Evolutionary conservation across 1,140 invertebrate species (phyloP), one percentile per base, ranked within the genome.

Genomic region (Octopus sinensis): DNA sequence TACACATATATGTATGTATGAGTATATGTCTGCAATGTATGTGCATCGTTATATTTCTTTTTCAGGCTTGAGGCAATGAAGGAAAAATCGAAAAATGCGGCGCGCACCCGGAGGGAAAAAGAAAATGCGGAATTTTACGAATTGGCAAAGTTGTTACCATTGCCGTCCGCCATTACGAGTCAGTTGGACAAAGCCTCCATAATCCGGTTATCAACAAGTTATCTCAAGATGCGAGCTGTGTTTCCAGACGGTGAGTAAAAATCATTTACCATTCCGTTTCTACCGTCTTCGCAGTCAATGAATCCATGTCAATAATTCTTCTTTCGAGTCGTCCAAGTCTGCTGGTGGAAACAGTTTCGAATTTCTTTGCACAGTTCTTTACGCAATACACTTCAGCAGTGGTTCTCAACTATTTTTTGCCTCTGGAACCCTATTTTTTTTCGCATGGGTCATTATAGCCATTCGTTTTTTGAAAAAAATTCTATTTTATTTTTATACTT

Each of bases 111-210:
- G 54, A 93, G 97, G 62, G 97, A 97, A 78, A 99, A 99, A 89
- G 98, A 99, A 91, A 99, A 99, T 92, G 97, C 95, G 87, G 97
- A 99, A 92, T 99, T 99, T 92, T 98, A 98, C 92, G 97, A 98
- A 92, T 92, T 99, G 91, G 97, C 97, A 83, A 98, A 98, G 92
- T 96, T 99, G 95, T 92, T 99, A 85, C 97, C 97, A 0, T 92
- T 99, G 54, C 97, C 98, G 4, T 94, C 96, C 10, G 97, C 97
- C 87, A 99, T 99, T 91, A 99, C 97, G 84, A 96, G 95, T 84
- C 98, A 99, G 91, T 92, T 99, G 92, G 98, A 99, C 92, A 99
- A 99, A 92, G 98, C 98, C 56, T 99, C 97, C 88, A 98, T 99
- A 89, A 99, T 99, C 92, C 94, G 98, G 89, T 94, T 99, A 87